These are phyloP conservation scores for Dicycla oo DNA, from an alignment of 2,888 invertebrate species.

Conservation along the genomic window DNA sequence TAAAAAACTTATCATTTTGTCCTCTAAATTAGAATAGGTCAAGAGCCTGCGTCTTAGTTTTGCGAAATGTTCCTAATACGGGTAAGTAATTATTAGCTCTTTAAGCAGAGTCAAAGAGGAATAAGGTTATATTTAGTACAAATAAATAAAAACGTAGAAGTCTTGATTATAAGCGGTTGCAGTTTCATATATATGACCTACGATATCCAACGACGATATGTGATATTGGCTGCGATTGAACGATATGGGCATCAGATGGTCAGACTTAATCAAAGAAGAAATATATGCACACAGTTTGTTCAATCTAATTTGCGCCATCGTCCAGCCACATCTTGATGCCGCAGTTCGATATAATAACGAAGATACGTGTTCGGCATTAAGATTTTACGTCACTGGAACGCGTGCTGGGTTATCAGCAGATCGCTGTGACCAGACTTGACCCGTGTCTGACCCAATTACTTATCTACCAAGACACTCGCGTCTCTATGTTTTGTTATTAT, in stretches of 20 bases:
- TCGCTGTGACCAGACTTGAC: constrained; percentile 83
- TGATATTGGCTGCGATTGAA: too few relatives aligned
- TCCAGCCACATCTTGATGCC: constrained; percentile 47
- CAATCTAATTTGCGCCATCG: constrained; percentile 51
- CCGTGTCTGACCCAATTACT: constrained; percentile 85
- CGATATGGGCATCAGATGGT: constrained; percentile 10
- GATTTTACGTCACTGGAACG: constrained; percentile 75
- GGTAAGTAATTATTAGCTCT: background rate
- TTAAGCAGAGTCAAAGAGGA: background rate
- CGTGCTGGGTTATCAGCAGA: constrained; percentile 82
- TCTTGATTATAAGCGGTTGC: background rate
- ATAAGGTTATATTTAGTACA: background rate
- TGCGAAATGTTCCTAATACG: background rate
- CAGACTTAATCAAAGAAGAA: constrained; percentile 31
- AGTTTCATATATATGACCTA: background rate
- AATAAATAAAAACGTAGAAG: background rate
- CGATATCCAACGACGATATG: too few relatives aligned
- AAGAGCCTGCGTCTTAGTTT: constrained; percentile 12
- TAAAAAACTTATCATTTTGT: background rate
- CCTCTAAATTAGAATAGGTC: background rate
- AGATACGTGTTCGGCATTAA: constrained; percentile 67
- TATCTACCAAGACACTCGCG: constrained; percentile 77
- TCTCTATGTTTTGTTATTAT: constrained; percentile 69
- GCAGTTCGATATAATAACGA: constrained; percentile 59
- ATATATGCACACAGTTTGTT: constrained; percentile 40